phyloP scores from a whole-genome alignment of 2,888 invertebrate genomes.

The Ichneumoninae sp. region DNA sequence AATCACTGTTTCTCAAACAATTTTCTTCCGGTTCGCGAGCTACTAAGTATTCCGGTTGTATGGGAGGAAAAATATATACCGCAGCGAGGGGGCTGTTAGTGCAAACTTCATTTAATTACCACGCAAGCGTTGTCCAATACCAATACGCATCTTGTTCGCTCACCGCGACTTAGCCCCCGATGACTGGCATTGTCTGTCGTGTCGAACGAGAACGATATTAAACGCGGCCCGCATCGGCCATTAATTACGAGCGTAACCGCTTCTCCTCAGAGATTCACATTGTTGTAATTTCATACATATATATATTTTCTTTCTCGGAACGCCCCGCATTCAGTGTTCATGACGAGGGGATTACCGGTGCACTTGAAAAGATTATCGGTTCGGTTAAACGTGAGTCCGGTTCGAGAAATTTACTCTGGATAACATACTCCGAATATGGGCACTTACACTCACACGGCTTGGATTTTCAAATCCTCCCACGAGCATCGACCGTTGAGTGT shows the following conservation, averaged over 20 bases:
- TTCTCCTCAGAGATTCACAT: background rate
- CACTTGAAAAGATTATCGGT: background rate
- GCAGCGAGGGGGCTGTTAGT: background rate
- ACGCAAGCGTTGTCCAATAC: background rate
- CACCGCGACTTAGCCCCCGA: background rate
- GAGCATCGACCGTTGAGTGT: background rate
- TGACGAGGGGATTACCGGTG: conserved; percentile 2
- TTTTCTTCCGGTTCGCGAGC: conserved; percentile 70
- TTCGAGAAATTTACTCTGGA: background rate
- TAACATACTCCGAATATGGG: background rate
- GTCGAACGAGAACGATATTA: conserved; percentile 55
- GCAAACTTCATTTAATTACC: conserved; percentile 1
- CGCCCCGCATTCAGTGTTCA: conserved; percentile 1
- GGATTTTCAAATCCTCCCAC: conserved; percentile 25
- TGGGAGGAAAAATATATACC: background rate
- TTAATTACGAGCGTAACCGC: conserved; percentile 18
- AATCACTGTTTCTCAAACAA: conserved; percentile 76
- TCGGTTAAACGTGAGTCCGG: conserved; percentile 22
- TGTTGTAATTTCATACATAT: conserved; percentile 5
- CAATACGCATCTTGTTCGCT: conserved; percentile 18
- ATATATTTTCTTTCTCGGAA: background rate
- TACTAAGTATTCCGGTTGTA: conserved; percentile 31
- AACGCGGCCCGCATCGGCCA: conserved; percentile 27
- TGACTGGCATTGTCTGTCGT: conserved; percentile 29
- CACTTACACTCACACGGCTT: background rate